phyloP scores from a whole-genome alignment of 2,113 vertebrate genomes.

The Leptobrachium leishanense region DNA sequence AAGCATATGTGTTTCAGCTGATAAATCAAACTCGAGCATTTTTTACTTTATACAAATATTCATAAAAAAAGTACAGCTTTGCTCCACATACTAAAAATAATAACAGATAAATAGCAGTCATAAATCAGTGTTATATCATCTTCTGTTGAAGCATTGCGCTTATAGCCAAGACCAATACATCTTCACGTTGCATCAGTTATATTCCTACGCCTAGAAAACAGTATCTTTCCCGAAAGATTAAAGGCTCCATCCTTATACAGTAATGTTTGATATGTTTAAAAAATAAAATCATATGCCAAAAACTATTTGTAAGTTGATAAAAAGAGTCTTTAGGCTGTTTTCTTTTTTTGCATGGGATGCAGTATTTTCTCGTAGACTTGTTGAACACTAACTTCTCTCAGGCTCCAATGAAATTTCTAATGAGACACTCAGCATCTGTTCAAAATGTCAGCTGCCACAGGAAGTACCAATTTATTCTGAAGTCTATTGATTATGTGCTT shows the following conservation, averaged over 20 bases:
- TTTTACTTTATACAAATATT: slow-evolving; percentile 12
- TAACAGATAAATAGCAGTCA: slow-evolving; percentile 34
- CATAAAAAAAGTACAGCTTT: slow-evolving; percentile 6
- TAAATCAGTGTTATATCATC: slow-evolving; percentile 16
- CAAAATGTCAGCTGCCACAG: slow-evolving; percentile 49
- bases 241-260: not conserved
- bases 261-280: not conserved
- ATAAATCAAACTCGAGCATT: slow-evolving; percentile 18
- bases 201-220: slow-evolving; percentile 4
- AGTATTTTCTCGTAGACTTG: slow-evolving; percentile 27
- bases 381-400: slow-evolving; percentile 41
- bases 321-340: not conserved
- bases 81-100: slow-evolving; percentile 34
- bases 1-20: slow-evolving; percentile 1
- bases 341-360: not conserved
- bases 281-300: not conserved
- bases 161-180: slow-evolving; percentile 25
- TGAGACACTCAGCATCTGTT: slow-evolving; percentile 48
- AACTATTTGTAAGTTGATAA: not conserved
- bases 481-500: slow-evolving; percentile 49
- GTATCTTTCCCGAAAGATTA: not conserved
- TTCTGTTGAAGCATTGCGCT: slow-evolving; percentile 2
- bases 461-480: slow-evolving; percentile 49
- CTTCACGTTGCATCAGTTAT: not conserved
- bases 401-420: slow-evolving; percentile 48